Conservation (phyloP, 2,888 invertebrate species). For the Drosophila limbata region DNA sequence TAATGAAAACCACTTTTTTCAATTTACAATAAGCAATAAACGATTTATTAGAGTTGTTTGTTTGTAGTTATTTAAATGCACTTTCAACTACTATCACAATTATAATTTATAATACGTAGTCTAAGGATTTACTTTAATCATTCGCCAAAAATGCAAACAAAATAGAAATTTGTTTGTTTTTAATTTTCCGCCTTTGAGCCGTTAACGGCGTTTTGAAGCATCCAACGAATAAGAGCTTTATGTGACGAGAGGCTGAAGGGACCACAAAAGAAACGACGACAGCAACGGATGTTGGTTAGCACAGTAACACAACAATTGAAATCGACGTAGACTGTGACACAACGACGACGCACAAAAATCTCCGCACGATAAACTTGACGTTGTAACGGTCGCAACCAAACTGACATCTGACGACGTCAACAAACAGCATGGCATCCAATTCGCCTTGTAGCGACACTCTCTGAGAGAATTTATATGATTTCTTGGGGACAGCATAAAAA, state of each 20-base stretch:
- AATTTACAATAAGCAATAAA: conserved; percentile 14
- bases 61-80: conserved; percentile 33
- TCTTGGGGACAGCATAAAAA: conserved; percentile 41
- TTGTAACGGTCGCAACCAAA: conserved; percentile 83
- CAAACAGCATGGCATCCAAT: conserved; percentile 51
- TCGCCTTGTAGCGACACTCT: conserved; percentile 33
- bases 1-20: conserved; percentile 45
- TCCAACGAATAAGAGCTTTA: conserved; percentile 21
- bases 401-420: conserved; percentile 61
- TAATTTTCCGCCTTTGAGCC: conserved; percentile 63
- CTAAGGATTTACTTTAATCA: conserved; percentile 46
- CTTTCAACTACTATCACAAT: conserved; percentile 21
- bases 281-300: conserved; percentile 37
- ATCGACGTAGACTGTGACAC: conserved; percentile 53
- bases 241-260: conserved; percentile 26
- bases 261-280: conserved; percentile 49
- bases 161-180: conserved; percentile 67
- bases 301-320: conserved; percentile 56
- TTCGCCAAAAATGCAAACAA: conserved; percentile 58
- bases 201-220: conserved; percentile 38
- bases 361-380: conserved; percentile 71
- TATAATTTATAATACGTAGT: conserved; percentile 6
- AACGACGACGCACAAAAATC: conserved; percentile 53
- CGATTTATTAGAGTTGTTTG: conserved; percentile 13
- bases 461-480: conserved; percentile 10